Conservation (phyloP, 2,113 vertebrate species). For the Sorex fumeus region DNA sequence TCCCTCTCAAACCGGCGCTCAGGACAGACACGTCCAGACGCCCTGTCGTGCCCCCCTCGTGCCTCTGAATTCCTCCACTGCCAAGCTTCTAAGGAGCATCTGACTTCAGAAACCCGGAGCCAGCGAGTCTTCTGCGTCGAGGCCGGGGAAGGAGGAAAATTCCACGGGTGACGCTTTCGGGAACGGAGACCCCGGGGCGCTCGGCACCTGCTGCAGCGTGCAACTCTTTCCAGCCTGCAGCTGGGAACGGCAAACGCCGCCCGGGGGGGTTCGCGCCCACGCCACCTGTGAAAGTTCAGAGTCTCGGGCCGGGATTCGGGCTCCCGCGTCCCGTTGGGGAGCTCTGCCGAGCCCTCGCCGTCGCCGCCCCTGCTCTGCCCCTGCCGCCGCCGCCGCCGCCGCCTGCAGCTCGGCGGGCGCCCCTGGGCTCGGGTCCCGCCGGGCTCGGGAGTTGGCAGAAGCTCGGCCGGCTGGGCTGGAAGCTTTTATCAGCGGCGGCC, state of each 20-base stretch:
- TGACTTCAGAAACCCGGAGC: conserved; percentile 35
- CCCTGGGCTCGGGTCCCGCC: conserved; percentile 44
- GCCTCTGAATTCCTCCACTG: conserved; percentile 66
- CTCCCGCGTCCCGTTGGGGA: background rate
- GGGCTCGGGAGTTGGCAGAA: conserved; percentile 65
- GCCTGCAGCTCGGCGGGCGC: conserved; percentile 53
- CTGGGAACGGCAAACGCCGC: conserved; percentile 55
- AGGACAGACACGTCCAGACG: background rate
- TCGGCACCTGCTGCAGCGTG: conserved; percentile 71
- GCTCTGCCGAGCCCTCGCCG: background rate
- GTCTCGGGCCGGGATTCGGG: background rate
- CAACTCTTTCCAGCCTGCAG: conserved; percentile 23
- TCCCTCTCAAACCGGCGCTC: background rate
- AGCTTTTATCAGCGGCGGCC: conserved; percentile 77
- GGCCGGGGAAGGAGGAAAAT: conserved; percentile 12
- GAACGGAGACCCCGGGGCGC: background rate
- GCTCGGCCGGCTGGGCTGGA: conserved; percentile 53
- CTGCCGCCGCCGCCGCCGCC: background rate
- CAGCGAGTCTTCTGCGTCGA: conserved; percentile 20
- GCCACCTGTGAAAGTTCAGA: conserved; percentile 72
- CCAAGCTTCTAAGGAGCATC: conserved; percentile 3
- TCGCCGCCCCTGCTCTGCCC: background rate
- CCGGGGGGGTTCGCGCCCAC: background rate
- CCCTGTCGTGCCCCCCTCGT: background rate
- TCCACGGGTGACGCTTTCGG: background rate